These are phyloP conservation scores for Trissoscelio sp. DNA, from an alignment of 2,888 invertebrate genomes.

Conservation along the genomic window DNA sequence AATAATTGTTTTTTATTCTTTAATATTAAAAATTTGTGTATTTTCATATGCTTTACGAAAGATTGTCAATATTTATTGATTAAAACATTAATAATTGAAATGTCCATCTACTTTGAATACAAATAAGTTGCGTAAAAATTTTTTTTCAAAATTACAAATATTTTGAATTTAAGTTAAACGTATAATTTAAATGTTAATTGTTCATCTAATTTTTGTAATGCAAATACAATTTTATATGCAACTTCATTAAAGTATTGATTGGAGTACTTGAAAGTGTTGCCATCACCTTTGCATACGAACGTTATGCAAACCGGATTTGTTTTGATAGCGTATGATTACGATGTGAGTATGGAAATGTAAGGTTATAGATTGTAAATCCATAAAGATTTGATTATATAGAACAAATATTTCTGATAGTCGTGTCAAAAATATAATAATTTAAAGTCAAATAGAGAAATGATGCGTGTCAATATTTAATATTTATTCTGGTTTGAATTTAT, in stretches of 20 bases:
- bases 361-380: constrained; percentile 15
- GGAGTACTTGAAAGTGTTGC: constrained; percentile 10
- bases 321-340: constrained; percentile 6
- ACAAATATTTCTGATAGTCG: constrained; percentile 3
- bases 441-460: too few relatives aligned
- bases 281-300: constrained; percentile 24
- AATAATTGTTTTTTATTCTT: too few relatives aligned
- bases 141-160: neutral
- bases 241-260: constrained; percentile 8
- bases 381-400: constrained; percentile 16
- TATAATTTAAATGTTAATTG: constrained; percentile 3
- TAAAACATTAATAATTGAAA: too few relatives aligned
- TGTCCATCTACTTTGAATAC: too few relatives aligned
- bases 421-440: neutral
- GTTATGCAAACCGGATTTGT: constrained; percentile 38
- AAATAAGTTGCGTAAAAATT: too few relatives aligned
- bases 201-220: constrained; percentile 7
- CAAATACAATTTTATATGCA: constrained; percentile 1
- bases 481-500: too few relatives aligned
- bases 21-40: too few relatives aligned
- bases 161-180: neutral
- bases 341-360: constrained; percentile 17
- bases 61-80: too few relatives aligned
- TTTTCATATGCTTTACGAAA: too few relatives aligned
- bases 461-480: neutral